Evolutionary conservation across 2,113 vertebrate species (phyloP), one percentile per base, ranked within the genome.

Genomic region (Aramus guarauna): DNA sequence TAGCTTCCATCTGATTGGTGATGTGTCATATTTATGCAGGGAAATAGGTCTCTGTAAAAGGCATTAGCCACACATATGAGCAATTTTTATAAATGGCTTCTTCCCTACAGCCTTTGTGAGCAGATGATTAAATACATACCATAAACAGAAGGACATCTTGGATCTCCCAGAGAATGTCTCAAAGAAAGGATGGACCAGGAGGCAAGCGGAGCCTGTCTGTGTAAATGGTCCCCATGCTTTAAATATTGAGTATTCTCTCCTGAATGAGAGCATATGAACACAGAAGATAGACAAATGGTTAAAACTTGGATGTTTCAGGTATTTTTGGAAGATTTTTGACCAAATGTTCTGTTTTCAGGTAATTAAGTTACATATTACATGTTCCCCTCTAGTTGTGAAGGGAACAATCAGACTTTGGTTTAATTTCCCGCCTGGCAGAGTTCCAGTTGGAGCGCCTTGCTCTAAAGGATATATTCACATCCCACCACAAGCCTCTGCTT

Each of bases 121-220:
- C n/a, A n/a, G n/a, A 45, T 75, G n/a, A 37, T 77, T 85, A 90
- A 59, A 14, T 67, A 39, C 4, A 9, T 50, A 55, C 23, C 15
- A 59, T 19, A 81, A 90, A 68, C 11, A 77, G 39, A 79, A 77
- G 12, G n/a, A 59, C 12, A 73, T 18, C n/a, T 47, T 86, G 19
- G 16, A 41, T 76, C 6, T 85, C 7, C 14, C 32, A 68, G 24
- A 12, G 9, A 85, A 77, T 39, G 10, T 75, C 36, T 71, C 29
- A 82, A 58, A 53, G 73, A 66, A 71, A 7, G 6, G 20, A 45
- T 5, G 1, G 21, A 72, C 3, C 17, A 90, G n/a, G 36, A 58
- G 5, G 34, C 2, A 68, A 90, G 3, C 0, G 0, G 34, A 78
- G 5, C 4, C 9, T 50, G 3, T 22, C 63, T 41, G 3, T 84